Percentiles rank a stretch among this genome's conserved stretches.
Conservation (phyloP, 2,888 invertebrate species). For the Cosmia trapezina region DNA sequence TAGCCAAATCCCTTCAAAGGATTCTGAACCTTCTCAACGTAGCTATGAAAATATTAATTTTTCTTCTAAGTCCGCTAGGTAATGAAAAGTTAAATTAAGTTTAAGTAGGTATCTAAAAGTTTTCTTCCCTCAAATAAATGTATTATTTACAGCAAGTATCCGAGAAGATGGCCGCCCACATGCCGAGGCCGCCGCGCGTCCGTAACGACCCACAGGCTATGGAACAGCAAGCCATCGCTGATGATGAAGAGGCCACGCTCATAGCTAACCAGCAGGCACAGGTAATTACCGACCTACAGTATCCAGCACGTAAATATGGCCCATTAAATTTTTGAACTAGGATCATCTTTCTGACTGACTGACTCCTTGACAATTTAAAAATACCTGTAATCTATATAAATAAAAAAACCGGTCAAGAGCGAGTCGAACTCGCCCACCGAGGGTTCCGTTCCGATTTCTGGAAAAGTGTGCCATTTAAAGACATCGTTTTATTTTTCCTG, state of each 20-base stretch:
- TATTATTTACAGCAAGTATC: constrained; percentile 89
- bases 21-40: not conserved
- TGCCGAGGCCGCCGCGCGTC: constrained; percentile 82
- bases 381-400: too few relatives aligned
- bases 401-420: too few relatives aligned
- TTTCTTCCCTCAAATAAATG: not conserved
- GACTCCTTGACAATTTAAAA: too few relatives aligned
- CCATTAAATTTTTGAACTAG: too few relatives aligned
- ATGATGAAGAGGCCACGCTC: constrained; percentile 85
- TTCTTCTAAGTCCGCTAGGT: not conserved
- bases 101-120: not conserved
- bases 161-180: constrained; percentile 92
- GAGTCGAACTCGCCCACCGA: too few relatives aligned
- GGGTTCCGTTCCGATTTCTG: too few relatives aligned
- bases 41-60: too few relatives aligned
- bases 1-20: not conserved
- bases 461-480: too few relatives aligned
- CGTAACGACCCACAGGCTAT: constrained; percentile 77
- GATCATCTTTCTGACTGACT: too few relatives aligned
- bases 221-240: constrained; percentile 83
- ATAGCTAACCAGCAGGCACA: constrained; percentile 88
- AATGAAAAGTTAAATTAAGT: not conserved
- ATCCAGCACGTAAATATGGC: too few relatives aligned
- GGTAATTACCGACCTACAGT: constrained; percentile 67
- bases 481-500: too few relatives aligned